Evolutionary conservation across 2,888 invertebrate genomes (phyloP).

Genomic region (Eulithis testata): DNA sequence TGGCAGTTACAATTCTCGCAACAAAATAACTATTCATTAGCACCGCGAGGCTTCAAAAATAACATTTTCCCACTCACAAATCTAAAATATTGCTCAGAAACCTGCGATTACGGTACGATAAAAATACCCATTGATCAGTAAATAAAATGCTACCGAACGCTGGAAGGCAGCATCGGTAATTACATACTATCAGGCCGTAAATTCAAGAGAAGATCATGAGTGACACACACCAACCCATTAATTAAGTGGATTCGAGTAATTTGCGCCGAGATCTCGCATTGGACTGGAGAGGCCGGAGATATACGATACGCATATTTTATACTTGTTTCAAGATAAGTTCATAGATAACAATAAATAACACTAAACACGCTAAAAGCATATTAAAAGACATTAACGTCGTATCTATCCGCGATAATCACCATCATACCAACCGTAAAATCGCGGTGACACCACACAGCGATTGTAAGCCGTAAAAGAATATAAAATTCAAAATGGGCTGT

Average conservation of each 20-base stretch:
- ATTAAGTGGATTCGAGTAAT: constrained; percentile 38
- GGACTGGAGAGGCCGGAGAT: constrained; percentile 19
- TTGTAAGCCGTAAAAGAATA: constrained; percentile 50
- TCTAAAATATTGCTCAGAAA: constrained; percentile 38
- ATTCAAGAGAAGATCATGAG: constrained; percentile 42
- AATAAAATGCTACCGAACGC: constrained; percentile 45
- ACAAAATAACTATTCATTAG: constrained; percentile 34
- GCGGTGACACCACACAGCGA: constrained; percentile 65
- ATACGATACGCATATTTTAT: constrained; percentile 24
- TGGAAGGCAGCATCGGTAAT: constrained; percentile 42
- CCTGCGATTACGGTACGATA: constrained; percentile 38
- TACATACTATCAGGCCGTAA: constrained; percentile 40
- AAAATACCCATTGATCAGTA: constrained; percentile 42
- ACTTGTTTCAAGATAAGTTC: constrained; percentile 19
- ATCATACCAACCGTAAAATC: constrained; percentile 67
- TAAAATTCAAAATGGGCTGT: constrained; percentile 66
- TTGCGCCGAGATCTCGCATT: constrained; percentile 27
- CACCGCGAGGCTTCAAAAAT: constrained; percentile 31
- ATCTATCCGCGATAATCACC: constrained; percentile 60
- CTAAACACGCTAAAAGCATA: constrained; percentile 54
- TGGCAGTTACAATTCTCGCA: constrained; percentile 21
- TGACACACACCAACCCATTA: constrained; percentile 42
- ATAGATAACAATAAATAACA: constrained; percentile 37
- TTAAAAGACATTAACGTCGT: constrained; percentile 56
- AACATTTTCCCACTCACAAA: constrained; percentile 39